Conservation (phyloP, 2,113 vertebrate genomes). For the Thermophis baileyi region DNA sequence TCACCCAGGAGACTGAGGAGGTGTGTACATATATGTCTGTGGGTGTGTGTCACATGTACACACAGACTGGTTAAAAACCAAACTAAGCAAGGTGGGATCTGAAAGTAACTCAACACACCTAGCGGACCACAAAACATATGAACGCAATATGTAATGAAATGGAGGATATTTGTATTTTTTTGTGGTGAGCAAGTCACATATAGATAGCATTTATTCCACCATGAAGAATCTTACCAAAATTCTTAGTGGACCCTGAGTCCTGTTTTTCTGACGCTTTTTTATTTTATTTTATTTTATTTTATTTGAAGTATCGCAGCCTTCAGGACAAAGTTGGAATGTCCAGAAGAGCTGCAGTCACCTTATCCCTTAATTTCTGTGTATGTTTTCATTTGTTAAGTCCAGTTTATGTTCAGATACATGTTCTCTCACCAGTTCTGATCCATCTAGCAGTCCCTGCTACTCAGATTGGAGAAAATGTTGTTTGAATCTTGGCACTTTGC, state of each 20-base stretch:
- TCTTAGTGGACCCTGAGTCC: neutral
- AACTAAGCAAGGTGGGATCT: neutral
- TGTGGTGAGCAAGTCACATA: neutral
- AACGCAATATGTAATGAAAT: neutral
- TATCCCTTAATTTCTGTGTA: neutral
- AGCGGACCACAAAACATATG: neutral
- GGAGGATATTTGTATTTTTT: neutral
- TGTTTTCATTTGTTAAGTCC: neutral
- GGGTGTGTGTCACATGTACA: neutral
- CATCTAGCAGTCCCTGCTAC: neutral
- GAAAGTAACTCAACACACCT: neutral
- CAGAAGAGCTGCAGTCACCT: neutral
- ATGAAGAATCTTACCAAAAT: neutral
- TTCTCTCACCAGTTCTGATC: neutral
- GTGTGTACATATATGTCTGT: neutral
- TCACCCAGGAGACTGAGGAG: constrained; percentile 1
- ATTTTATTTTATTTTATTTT: neutral
- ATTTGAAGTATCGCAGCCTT: neutral
- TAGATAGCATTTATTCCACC: neutral
- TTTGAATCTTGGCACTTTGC: neutral
- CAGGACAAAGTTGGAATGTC: neutral
- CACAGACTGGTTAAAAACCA: constrained; percentile 2
- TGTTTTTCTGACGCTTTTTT: neutral
- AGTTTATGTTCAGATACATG: neutral
- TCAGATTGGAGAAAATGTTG: neutral